phyloP scores from a whole-genome alignment of 2,888 invertebrate species.

The Ennomos quercinarius region DNA sequence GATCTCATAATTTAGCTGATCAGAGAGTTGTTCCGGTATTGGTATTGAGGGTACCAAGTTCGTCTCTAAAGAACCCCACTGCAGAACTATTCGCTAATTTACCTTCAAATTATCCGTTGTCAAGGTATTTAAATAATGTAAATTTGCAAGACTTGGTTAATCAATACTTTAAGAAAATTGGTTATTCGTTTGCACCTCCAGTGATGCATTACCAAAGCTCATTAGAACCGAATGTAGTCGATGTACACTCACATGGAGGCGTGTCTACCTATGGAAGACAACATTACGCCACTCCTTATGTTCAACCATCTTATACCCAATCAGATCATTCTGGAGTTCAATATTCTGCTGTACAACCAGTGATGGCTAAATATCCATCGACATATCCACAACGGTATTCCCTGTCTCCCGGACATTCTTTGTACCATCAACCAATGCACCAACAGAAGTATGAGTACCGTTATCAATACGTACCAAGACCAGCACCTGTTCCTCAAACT shows the following conservation, averaged over 20 bases:
- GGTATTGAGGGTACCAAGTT: constrained; percentile 84
- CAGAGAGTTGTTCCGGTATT: constrained; percentile 85
- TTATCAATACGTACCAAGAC: constrained; percentile 66
- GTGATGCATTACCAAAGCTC: constrained; percentile 66
- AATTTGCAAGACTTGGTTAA: constrained; percentile 84
- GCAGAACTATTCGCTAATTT: constrained; percentile 84
- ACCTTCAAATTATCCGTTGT: constrained; percentile 83
- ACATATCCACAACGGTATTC: constrained; percentile 64
- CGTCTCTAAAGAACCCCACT: constrained; percentile 81
- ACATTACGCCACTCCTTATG: constrained; percentile 71
- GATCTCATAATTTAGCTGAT: constrained; percentile 55
- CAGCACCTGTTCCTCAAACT: constrained; percentile 53
- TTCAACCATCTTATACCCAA: constrained; percentile 74
- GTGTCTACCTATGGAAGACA: constrained; percentile 58
- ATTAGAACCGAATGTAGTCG: constrained; percentile 45
- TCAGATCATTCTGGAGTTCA: constrained; percentile 76
- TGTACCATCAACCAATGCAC: constrained; percentile 63
- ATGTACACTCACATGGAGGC: constrained; percentile 42
- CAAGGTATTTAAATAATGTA: constrained; percentile 81
- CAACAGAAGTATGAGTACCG: constrained; percentile 69
- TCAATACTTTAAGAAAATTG: constrained; percentile 80
- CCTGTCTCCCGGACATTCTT: constrained; percentile 58
- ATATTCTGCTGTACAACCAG: constrained; percentile 80
- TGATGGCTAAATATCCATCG: constrained; percentile 76
- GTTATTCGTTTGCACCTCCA: constrained; percentile 71